Evolutionary conservation across 2,113 vertebrate species (phyloP).

Genomic region (Orthochromis indermauri): DNA sequence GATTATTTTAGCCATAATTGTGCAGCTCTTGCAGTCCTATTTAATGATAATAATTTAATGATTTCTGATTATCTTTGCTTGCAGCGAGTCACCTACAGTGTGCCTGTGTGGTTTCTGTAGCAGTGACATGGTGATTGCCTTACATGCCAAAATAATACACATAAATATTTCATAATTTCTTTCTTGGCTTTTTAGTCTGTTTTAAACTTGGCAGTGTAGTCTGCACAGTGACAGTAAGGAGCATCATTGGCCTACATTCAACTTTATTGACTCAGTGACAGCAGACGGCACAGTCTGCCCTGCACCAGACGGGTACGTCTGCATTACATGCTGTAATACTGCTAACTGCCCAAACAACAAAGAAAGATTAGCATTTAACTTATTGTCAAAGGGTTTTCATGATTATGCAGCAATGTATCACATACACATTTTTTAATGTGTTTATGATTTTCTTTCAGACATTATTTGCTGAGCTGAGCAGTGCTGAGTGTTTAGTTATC

Average conservation of each 20-base stretch:
- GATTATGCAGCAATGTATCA: background rate
- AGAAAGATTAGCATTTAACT: background rate
- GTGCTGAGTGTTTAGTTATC: background rate
- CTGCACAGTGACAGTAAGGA: background rate
- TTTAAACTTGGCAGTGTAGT: background rate
- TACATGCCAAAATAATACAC: background rate
- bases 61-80: background rate
- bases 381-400: background rate
- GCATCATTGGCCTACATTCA: background rate
- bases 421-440: background rate
- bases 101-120: background rate
- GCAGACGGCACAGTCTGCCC: background rate
- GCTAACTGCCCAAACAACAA: background rate
- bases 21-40: background rate
- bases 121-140: background rate
- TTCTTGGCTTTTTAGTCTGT: background rate
- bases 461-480: background rate
- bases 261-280: background rate
- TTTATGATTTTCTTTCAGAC: background rate
- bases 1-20: background rate
- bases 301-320: background rate
- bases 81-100: background rate
- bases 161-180: background rate
- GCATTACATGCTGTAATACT: background rate
- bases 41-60: background rate